These are phyloP conservation scores for Cephonodes hylas DNA, from an alignment of 2,888 invertebrate genomes.

Conservation along the genomic window DNA sequence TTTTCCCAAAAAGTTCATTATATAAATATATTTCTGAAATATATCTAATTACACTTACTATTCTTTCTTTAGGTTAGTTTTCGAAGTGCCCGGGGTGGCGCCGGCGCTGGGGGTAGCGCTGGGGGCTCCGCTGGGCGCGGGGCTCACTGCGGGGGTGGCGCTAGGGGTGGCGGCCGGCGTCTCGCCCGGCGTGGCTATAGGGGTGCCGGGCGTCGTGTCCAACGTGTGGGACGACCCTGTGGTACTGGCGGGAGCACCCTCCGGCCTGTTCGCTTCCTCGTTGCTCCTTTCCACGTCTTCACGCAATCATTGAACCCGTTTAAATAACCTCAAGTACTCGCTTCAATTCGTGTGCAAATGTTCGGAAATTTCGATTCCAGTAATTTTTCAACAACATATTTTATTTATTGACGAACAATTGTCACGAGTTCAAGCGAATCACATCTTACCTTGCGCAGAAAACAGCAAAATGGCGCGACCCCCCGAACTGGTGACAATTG, in stretches of 20 bases:
- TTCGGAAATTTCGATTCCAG: conserved; percentile 32
- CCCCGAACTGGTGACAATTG: conserved; percentile 49
- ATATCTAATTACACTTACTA: conserved; percentile 13
- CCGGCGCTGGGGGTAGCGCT: neutral
- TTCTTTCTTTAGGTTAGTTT: conserved; percentile 22
- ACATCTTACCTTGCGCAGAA: conserved; percentile 39
- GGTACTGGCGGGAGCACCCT: neutral
- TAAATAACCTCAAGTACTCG: conserved; percentile 14
- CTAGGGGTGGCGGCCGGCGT: conserved; percentile 20
- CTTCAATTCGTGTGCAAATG: conserved; percentile 51
- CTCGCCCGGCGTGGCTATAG: conserved; percentile 11
- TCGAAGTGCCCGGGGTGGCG: conserved; percentile 24
- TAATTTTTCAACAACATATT: conserved; percentile 19
- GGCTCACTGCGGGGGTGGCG: conserved; percentile 14
- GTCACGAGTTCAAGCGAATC: conserved; percentile 49
- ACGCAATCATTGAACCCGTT: conserved; percentile 33
- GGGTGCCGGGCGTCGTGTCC: neutral
- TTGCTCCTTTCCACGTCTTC: conserved; percentile 59
- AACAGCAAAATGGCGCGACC: conserved; percentile 14
- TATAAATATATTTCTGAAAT: neutral
- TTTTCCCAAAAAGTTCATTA: no score
- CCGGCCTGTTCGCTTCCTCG: conserved; percentile 31
- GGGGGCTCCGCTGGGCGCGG: conserved; percentile 10
- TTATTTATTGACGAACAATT: conserved; percentile 45
- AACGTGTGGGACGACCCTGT: conserved; percentile 13